Evolutionary conservation across 2,888 invertebrate genomes (phyloP).

Genomic region (Parnassius smintheus): DNA sequence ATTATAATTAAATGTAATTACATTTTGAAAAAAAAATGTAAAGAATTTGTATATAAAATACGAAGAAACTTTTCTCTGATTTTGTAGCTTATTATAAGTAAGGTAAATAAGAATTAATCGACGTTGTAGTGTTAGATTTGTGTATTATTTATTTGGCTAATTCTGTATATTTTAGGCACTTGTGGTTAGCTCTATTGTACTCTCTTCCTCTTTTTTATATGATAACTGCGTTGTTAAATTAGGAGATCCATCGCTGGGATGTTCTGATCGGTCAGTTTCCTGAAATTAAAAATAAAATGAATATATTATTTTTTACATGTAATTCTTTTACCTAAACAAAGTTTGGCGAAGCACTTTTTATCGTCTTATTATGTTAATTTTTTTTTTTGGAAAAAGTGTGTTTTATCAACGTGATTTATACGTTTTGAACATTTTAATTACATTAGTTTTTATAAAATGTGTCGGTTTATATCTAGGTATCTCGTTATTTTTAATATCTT

Average conservation of each 20-base stretch:
- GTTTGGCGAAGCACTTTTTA: not conserved
- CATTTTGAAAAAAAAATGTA: too few relatives aligned
- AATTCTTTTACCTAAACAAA: too few relatives aligned
- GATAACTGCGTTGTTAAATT: conserved; percentile 75
- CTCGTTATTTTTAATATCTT: too few relatives aligned
- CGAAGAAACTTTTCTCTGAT: too few relatives aligned
- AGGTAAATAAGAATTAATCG: not conserved
- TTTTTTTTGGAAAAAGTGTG: not conserved
- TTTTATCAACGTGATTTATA: not conserved
- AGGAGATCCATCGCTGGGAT: conserved; percentile 46
- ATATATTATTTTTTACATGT: not conserved
- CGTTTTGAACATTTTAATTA: not conserved
- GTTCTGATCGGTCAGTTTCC: conserved; percentile 25
- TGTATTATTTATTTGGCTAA: conserved; percentile 5
- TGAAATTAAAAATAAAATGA: not conserved
- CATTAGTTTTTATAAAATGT: too few relatives aligned
- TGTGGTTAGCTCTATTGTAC: conserved; percentile 70
- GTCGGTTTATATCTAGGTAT: too few relatives aligned
- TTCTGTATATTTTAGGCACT: conserved; percentile 37
- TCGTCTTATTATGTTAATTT: not conserved
- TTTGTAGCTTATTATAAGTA: too few relatives aligned
- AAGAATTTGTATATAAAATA: too few relatives aligned
- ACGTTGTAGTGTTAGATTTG: not conserved
- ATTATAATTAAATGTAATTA: too few relatives aligned
- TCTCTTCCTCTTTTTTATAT: conserved; percentile 84